Conservation (phyloP, 2,888 invertebrate species). For the Lissocephala sabroskyi region DNA sequence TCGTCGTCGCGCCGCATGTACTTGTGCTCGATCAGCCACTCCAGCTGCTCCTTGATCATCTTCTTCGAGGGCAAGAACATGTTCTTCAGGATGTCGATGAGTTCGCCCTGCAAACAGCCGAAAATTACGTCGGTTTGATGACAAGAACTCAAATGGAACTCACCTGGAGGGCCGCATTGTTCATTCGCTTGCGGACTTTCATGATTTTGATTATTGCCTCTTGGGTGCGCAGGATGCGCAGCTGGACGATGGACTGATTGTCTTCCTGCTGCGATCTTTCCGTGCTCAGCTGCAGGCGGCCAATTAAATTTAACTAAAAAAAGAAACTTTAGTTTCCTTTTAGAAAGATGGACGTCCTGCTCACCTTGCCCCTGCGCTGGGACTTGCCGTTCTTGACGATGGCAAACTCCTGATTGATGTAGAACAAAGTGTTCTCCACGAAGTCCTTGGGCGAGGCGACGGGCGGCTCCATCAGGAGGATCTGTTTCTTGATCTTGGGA, state of each 20-base stretch:
- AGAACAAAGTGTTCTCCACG: slow-evolving; percentile 91
- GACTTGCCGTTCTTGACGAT: slow-evolving; percentile 94
- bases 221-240: slow-evolving; percentile 92
- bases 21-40: slow-evolving; percentile 99
- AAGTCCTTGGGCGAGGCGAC: slow-evolving; percentile 95
- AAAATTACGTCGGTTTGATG: too few relatives aligned
- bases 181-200: slow-evolving; percentile 96
- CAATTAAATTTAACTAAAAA: slow-evolving; percentile 88
- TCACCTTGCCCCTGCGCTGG: slow-evolving; percentile 91
- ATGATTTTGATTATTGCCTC: slow-evolving; percentile 99
- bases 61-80: slow-evolving; percentile 99
- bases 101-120: slow-evolving; percentile 80
- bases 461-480: slow-evolving; percentile 84
- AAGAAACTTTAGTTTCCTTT: too few relatives aligned
- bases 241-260: slow-evolving; percentile 97
- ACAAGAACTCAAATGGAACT: slow-evolving; percentile 14
- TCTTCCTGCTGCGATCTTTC: slow-evolving; percentile 97
- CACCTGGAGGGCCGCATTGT: slow-evolving; percentile 93
- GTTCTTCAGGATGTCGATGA: slow-evolving; percentile 98
- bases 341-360: too few relatives aligned
- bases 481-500: slow-evolving; percentile 95
- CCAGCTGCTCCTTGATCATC: slow-evolving; percentile 99
- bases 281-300: slow-evolving; percentile 94
- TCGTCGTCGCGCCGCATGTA: slow-evolving; percentile 97
- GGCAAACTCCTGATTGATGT: slow-evolving; percentile 98